Conservation (phyloP, 2,888 invertebrate species). For the Dromius quadrimaculatus region DNA sequence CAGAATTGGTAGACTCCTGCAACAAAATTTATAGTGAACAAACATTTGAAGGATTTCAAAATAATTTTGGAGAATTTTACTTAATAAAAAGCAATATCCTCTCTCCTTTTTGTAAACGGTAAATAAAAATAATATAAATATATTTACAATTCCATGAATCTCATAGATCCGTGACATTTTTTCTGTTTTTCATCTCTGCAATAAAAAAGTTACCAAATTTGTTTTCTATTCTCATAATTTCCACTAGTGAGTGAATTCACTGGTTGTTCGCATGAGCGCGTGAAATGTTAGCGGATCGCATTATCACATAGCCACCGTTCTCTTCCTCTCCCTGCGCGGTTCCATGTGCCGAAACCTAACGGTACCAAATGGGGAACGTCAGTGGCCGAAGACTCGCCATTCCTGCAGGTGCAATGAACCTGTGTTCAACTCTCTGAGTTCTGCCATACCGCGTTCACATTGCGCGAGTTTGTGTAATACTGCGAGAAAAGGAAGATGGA, state of each 20-base stretch:
- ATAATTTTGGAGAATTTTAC: no score
- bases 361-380: constrained; percentile 57
- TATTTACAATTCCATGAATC: no score
- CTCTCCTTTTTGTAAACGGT: no score
- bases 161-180: no score
- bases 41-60: no score
- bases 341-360: constrained; percentile 36
- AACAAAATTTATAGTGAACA: no score
- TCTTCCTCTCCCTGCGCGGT: not conserved
- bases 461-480: constrained; percentile 10
- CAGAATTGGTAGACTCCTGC: no score
- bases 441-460: constrained; percentile 50
- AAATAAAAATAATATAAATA: no score
- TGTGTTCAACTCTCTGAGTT: constrained; percentile 57
- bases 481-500: not conserved
- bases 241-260: not conserved
- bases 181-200: no score
- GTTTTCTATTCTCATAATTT: no score
- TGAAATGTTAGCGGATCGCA: constrained; percentile 44
- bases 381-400: constrained; percentile 64
- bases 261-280: constrained; percentile 9
- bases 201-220: no score
- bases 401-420: constrained; percentile 67
- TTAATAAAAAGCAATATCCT: no score
- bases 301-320: constrained; percentile 15